Evolutionary conservation across 2,797 vertebrate genomes (phyloP), one percentile per base, ranked within the genome.

Genomic region (Lagodon rhomboides): DNA sequence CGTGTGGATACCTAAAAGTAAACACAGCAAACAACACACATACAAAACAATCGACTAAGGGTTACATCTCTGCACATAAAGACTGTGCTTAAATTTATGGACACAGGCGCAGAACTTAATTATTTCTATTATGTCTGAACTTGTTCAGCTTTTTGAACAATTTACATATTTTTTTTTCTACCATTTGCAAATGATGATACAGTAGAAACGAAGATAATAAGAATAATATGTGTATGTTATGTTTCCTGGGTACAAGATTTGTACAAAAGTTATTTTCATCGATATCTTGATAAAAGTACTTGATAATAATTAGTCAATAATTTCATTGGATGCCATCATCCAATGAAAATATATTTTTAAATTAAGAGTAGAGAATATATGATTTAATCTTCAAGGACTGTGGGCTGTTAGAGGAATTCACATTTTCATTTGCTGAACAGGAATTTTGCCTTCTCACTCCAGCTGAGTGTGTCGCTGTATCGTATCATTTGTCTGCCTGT

Each of bases 371-470:
- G 10, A 10, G 20, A 60, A 44, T 23, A 38, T 12, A 47, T 22
- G 10, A n/a, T 11, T 11, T 23, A 2, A 38, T 51, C 3, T 66
- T 53, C 23, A 12, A 68, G 23, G 38, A 46, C 25, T 43, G 20
- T 4, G n/a, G 22, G 4, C 4, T 38, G 22, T 68, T 9, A 63
- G 12, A 13, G 20, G 22, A 49, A 20, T 11, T 16, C 20, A 51
- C 30, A 34, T 44, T n/a, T 17, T 47, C 22, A 30, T 58, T 64
- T 23, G 12, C n/a, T 66, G 16, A 75, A 47, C 11, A 17, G n/a
- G 67, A 70, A 22, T 62, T 44, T 25, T 51, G 46, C 27, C 56
- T 50, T 68, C 13, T 76, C 47, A 55, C 50, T 68, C 49, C 67
- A 54, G 47, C 34, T 49, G 25, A 38, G 11, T 56, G 49, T 54